Base-by-base conservation (phyloP, 2,888 invertebrate species). In the Baronia brevicornis region DNA sequence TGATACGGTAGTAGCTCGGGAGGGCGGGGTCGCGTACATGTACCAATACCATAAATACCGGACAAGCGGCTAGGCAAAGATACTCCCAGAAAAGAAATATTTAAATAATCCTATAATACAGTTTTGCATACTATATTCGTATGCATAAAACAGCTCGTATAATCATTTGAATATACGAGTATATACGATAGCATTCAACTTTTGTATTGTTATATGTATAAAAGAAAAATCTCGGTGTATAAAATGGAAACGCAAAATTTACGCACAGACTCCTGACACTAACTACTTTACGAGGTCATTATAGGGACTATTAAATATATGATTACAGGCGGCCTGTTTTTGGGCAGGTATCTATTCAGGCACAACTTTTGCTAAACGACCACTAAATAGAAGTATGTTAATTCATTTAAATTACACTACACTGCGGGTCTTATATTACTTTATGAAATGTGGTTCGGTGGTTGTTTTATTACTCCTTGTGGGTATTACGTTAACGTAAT, bases 211-310 rank as follows among this genome's bases (percentile, higher is more conserved):
- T n/a, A n/a, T n/a, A n/a, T n/a, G n/a, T n/a, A n/a, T 38, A 48
- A 45, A 50, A 45, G 43, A 39, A 51, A 55, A 54, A 45, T 48
- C 47, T 42, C 36, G 46, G 41, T 42, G 48, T 48, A 46, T 51
- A 51, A 54, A 55, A 51, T 47, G 49, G 53, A 70, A 68, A 60
- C 71, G 69, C 45, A 55, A 61, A 74, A 75, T 78, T 77, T 77
- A 78, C 70, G 71, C 65, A 64, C 61, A 59, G 60, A 59, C 62
- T 67, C 52, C 54, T 60, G 61, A 73, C 70, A 62, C 68, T 71
- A 68, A 70, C 66, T 72, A 69, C 65, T 74, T 77, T 75, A 78
- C 68, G 72, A 75, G 68, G 72, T 73, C 75, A 72, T 79, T 79
- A 80, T 70, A 68, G 62, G 45, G 56, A 59, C 74, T 77, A 80